Conservation (phyloP, 2,113 vertebrate species). For the Gavia stellata region DNA sequence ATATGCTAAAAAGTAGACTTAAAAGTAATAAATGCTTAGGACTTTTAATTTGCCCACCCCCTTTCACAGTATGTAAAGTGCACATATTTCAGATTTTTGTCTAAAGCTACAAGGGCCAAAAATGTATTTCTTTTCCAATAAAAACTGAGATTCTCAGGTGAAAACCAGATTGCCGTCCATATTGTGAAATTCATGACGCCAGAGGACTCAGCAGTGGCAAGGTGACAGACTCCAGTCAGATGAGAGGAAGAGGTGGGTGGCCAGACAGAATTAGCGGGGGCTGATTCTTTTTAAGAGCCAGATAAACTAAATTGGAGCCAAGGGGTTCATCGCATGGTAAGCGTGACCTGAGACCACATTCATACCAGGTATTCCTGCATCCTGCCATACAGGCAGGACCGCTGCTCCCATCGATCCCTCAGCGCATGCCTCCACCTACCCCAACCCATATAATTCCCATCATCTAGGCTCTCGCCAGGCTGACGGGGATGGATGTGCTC, state of each 20-base stretch:
- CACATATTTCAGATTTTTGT: neutral
- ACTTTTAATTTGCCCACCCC: neutral
- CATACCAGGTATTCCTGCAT: neutral
- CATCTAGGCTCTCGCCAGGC: neutral
- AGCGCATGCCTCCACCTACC: neutral
- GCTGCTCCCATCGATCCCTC: neutral
- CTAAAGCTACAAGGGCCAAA: neutral
- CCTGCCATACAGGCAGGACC: neutral
- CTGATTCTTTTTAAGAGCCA: neutral
- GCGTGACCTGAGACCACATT: neutral
- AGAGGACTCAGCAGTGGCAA: neutral
- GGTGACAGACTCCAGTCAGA: neutral
- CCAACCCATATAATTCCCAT: neutral
- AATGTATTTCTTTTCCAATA: neutral
- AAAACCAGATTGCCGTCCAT: neutral
- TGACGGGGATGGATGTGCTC: neutral
- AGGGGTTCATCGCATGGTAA: fast-evolving
- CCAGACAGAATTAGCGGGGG: neutral
- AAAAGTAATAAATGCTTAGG: neutral
- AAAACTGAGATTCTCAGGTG: neutral
- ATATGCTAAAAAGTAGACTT: neutral
- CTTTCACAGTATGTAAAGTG: neutral
- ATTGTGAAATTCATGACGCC: neutral
- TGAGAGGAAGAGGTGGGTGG: neutral
- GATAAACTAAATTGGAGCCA: neutral